Conservation (phyloP, 2,113 vertebrate species). For the Hydrolagus affinis region DNA sequence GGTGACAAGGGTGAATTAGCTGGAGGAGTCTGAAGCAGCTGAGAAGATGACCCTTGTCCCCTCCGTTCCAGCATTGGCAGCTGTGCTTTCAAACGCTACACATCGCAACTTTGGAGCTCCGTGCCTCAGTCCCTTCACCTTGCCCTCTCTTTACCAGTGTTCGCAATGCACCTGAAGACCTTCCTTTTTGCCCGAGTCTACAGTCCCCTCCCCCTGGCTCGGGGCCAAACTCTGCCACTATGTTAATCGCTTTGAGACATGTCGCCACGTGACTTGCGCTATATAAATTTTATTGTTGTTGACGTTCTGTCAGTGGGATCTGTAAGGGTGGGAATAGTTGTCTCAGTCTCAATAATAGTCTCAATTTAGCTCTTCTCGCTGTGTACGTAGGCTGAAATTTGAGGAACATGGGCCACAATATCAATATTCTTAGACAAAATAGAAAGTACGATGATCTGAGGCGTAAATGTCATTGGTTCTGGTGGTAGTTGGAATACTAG, state of each 20-base stretch:
- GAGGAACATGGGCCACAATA: too few species aligned
- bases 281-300: neutral
- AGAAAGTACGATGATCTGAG: too few species aligned
- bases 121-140: neutral
- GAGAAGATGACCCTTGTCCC: constrained; percentile 31
- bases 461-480: too few species aligned
- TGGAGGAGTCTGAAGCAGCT: too few species aligned
- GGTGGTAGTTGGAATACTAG: too few species aligned
- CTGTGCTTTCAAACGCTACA: constrained; percentile 32
- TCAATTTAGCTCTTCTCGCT: neutral
- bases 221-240: neutral
- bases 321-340: neutral
- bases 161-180: neutral
- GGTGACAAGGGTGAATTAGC: too few species aligned
- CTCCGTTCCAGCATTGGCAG: neutral
- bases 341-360: too few species aligned
- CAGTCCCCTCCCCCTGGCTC: neutral
- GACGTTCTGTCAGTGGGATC: neutral
- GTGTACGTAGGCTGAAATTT: neutral
- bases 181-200: neutral
- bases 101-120: neutral
- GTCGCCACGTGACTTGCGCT: neutral
- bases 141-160: neutral
- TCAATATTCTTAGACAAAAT: too few species aligned
- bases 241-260: neutral